Evolutionary conservation across 2,797 vertebrate genomes (phyloP), one percentile per base, ranked within the genome.

Genomic region (Poecile montanus): DNA sequence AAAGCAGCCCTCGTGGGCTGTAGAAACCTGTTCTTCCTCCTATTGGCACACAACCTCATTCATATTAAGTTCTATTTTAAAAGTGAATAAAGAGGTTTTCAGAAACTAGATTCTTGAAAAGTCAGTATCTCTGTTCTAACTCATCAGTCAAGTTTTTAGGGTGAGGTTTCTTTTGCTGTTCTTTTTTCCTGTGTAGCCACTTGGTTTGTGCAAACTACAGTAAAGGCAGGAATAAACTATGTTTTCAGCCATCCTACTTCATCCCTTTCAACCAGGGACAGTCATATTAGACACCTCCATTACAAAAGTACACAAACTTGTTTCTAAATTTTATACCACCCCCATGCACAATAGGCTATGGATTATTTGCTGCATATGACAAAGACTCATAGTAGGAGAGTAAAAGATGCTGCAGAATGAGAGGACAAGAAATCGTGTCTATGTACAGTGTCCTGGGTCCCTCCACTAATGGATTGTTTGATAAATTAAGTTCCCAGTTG

Each of bases 91-190:
- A 51, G 15, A 2, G 0, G 4, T 57, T 74, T 66, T 66, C 8
- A 53, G 12, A 68, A 65, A 5, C 0, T 27, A 76, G 56, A 23
- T 21, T 17, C 3, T 57, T 29, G 36, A 57, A 63, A 47, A 47
- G 1, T 26, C 60, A 42, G 21, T 16, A 23, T 29, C 3, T 72
- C 13, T 66, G 13, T 10, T 48, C 22, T 27, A 11, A 47, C 1
- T 2, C 0, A 0, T 10, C 47, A 18, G 5, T 22, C 17, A 42
- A 2, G 7, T 60, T 40, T 88, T 53, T 30, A 10, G 5, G 18
- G 8, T 32, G 50, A 4, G 3, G 1, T 36, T 23, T 19, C 4
- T 13, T 13, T 6, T 1, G 2, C 5, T 30, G 15, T 16, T 13
- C 18, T 10, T 20, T 27, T 15, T 4, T 56, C 16, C 8, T 8